phyloP scores from a whole-genome alignment of 2,797 vertebrate genomes.

The Etheostoma perlongum region DNA sequence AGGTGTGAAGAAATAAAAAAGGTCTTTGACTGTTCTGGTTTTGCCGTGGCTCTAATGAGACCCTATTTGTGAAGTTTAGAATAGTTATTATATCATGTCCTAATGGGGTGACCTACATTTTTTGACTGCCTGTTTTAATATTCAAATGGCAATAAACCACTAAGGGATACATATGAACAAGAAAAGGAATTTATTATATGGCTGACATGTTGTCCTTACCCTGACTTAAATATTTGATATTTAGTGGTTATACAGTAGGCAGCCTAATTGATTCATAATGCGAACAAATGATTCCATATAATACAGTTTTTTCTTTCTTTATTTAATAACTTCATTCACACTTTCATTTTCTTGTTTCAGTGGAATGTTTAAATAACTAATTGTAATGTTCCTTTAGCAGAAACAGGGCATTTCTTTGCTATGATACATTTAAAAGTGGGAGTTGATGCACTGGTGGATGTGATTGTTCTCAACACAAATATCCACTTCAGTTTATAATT shows the following conservation, averaged over 20 bases:
- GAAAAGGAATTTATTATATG: background rate
- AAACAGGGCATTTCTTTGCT: slow-evolving; percentile 9
- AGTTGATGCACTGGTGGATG: slow-evolving; percentile 34
- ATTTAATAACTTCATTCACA: slow-evolving; percentile 3
- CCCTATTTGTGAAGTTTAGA: slow-evolving; percentile 25
- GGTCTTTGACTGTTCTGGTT: slow-evolving; percentile 12
- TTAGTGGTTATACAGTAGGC: background rate
- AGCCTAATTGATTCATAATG: slow-evolving; percentile 10
- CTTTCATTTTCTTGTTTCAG: slow-evolving; percentile 17
- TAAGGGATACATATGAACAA: slow-evolving; percentile 11
- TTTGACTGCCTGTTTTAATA: slow-evolving; percentile 27
- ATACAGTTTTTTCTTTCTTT: background rate
- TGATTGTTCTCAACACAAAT: slow-evolving; percentile 19
- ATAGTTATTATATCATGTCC: slow-evolving; percentile 21
- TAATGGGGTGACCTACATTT: slow-evolving; percentile 29
- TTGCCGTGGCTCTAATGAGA: slow-evolving; percentile 21
- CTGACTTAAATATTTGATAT: slow-evolving; percentile 27
- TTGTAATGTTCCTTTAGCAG: background rate
- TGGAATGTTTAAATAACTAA: background rate
- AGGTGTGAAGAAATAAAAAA: slow-evolving; percentile 6
- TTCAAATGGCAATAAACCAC: slow-evolving; percentile 41
- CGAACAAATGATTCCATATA: background rate
- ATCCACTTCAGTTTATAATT: background rate
- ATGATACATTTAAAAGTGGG: slow-evolving; percentile 2
- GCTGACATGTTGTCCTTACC: background rate